These are phyloP conservation scores for Calonectris borealis DNA, from an alignment of 2,113 vertebrate species.

Conservation along the genomic window DNA sequence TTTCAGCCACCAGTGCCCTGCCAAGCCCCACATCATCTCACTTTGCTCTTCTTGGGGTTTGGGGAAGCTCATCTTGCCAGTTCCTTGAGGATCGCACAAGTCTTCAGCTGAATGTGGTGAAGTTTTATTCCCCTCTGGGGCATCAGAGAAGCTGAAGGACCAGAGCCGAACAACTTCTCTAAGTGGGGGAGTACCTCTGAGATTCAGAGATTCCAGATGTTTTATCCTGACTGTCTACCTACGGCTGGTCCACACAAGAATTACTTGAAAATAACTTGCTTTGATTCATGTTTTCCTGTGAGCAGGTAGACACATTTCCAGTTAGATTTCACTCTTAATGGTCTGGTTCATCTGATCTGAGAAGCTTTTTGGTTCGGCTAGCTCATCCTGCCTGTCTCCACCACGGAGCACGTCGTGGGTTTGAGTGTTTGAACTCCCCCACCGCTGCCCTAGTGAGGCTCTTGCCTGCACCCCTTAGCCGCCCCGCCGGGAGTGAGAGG, in stretches of 20 bases:
- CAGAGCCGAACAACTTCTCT: not conserved
- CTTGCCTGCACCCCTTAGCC: not conserved
- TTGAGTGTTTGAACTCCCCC: not conserved
- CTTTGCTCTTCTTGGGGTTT: not conserved
- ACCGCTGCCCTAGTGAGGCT: rapidly evolving
- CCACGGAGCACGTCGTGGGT: not conserved
- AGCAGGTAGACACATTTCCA: not conserved
- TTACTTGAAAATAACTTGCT: not conserved
- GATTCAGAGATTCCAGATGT: not conserved
- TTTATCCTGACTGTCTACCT: not conserved
- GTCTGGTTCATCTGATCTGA: not conserved
- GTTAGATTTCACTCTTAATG: not conserved
- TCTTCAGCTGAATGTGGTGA: not conserved
- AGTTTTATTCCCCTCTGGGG: not conserved
- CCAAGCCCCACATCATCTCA: not conserved
- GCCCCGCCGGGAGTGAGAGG: not conserved
- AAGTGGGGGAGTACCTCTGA: not conserved
- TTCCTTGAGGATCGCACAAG: not conserved
- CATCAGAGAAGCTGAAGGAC: not conserved
- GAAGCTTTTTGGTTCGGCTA: not conserved
- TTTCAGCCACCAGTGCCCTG: not conserved
- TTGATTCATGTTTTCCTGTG: not conserved
- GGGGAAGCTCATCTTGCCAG: not conserved
- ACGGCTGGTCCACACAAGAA: not conserved
- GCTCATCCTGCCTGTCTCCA: not conserved